Percentiles rank a stretch among this genome's conserved stretches.
phyloP scores from a whole-genome alignment of 1,140 invertebrate species.

The Aethina tumida region DNA sequence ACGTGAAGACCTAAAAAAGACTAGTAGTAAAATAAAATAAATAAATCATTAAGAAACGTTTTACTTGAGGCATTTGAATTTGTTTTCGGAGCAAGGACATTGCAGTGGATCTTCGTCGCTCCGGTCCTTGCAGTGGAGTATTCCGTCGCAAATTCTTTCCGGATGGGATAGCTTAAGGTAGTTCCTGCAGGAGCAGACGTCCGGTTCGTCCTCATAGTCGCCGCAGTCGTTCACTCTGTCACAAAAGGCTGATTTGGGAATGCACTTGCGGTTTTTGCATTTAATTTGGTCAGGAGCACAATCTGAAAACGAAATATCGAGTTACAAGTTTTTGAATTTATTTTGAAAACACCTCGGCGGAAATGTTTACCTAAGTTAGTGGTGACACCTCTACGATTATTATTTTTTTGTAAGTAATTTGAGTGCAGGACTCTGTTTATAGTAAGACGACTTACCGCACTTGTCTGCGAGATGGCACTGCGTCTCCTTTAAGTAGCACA shows the following conservation, averaged over 20 bases:
- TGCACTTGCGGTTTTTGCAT: conserved; percentile 55
- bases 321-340: conserved; percentile 1
- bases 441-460: conserved; percentile 26
- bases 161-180: conserved; percentile 56
- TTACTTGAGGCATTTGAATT: conserved; percentile 43
- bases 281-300: conserved; percentile 49
- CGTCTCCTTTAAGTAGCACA: conserved; percentile 36
- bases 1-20: conserved; percentile 33
- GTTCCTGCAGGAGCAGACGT: conserved; percentile 50
- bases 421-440: background rate
- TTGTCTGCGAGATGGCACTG: conserved; percentile 21
- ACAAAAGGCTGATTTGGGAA: conserved; percentile 58
- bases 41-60: conserved; percentile 2
- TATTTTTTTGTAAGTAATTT: background rate
- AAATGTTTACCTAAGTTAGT: background rate
- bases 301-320: conserved; percentile 34
- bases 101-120: conserved; percentile 59
- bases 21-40: background rate
- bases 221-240: conserved; percentile 55
- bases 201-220: conserved; percentile 62
- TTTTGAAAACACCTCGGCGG: background rate
- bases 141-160: conserved; percentile 63
- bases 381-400: no score
- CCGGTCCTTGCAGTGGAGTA: conserved; percentile 67
- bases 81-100: conserved; percentile 48